A percentile compares a stretch with the other conserved stretches of the same genome.
Evolutionary conservation across 1,140 invertebrate genomes (phyloP).

Genomic region (Drosophila ambigua): DNA sequence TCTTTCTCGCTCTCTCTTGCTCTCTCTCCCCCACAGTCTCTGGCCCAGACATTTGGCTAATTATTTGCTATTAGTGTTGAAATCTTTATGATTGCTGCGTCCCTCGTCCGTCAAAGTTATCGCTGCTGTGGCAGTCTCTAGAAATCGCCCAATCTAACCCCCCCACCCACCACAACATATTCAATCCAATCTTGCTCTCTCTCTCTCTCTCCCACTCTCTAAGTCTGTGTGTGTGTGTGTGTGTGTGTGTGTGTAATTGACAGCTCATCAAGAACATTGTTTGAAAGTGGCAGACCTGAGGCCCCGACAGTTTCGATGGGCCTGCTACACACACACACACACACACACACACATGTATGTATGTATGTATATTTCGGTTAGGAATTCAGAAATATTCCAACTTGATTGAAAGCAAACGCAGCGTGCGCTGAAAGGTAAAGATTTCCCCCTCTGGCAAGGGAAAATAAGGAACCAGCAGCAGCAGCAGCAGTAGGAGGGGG

Average conservation of each 20-base stretch:
- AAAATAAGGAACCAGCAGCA: neutral
- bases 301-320: too few species aligned
- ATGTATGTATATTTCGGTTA: too few species aligned
- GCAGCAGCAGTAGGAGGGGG: too few species aligned
- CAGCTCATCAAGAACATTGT: constrained; percentile 78
- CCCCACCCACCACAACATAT: too few species aligned
- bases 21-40: constrained; percentile 23
- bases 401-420: constrained; percentile 76
- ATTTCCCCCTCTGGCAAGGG: constrained; percentile 3
- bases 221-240: constrained; percentile 18
- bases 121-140: constrained; percentile 7
- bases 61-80: constrained; percentile 79
- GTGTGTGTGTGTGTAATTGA: constrained; percentile 65
- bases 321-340: neutral
- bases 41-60: constrained; percentile 69
- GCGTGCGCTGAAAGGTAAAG: constrained; percentile 52
- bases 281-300: constrained; percentile 62
- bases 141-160: too few species aligned
- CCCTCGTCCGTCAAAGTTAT: constrained; percentile 43
- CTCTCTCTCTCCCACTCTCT: constrained; percentile 5
- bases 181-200: neutral
- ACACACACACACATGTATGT: neutral
- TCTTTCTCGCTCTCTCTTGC: neutral
- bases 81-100: constrained; percentile 66
- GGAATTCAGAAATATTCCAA: constrained; percentile 58